These are phyloP conservation scores for Alsophila aescularia DNA, from an alignment of 2,888 invertebrate genomes.

Conservation along the genomic window DNA sequence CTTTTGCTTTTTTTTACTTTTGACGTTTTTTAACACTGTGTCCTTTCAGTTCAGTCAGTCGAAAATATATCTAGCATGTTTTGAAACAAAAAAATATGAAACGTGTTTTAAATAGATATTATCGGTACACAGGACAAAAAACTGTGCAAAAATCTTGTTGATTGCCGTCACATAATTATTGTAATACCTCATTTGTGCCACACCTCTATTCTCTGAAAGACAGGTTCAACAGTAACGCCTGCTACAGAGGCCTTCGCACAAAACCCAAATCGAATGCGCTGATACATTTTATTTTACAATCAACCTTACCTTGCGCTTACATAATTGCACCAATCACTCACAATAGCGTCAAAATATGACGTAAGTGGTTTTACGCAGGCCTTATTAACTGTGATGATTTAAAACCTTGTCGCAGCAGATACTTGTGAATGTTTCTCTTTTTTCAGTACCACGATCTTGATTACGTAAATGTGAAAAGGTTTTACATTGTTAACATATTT, in stretches of 20 bases:
- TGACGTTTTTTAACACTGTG: too few species aligned
- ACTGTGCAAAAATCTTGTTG: too few species aligned
- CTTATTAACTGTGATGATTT: background rate
- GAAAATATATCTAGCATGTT: too few species aligned
- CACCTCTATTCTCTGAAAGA: conserved; percentile 18
- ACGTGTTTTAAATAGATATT: too few species aligned
- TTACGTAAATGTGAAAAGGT: background rate
- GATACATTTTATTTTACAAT: conserved; percentile 26
- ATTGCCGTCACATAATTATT: background rate
- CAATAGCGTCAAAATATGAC: conserved; percentile 26
- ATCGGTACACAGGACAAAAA: too few species aligned
- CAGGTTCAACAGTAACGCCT: conserved; percentile 19
- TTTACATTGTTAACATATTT: background rate
- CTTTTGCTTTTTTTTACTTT: too few species aligned
- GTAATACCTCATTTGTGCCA: conserved; percentile 7
- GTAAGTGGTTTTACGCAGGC: conserved; percentile 21
- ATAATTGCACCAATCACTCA: conserved; percentile 37
- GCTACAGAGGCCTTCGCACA: conserved; percentile 35
- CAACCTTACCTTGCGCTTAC: conserved; percentile 34
- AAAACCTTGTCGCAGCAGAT: background rate
- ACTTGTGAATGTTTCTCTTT: background rate
- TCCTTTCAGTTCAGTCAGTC: too few species aligned
- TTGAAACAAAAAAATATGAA: too few species aligned
- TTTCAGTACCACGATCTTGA: background rate
- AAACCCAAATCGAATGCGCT: conserved; percentile 22